Base-by-base conservation (phyloP, 2,797 vertebrate species). In the Erpetoichthys calabaricus region DNA sequence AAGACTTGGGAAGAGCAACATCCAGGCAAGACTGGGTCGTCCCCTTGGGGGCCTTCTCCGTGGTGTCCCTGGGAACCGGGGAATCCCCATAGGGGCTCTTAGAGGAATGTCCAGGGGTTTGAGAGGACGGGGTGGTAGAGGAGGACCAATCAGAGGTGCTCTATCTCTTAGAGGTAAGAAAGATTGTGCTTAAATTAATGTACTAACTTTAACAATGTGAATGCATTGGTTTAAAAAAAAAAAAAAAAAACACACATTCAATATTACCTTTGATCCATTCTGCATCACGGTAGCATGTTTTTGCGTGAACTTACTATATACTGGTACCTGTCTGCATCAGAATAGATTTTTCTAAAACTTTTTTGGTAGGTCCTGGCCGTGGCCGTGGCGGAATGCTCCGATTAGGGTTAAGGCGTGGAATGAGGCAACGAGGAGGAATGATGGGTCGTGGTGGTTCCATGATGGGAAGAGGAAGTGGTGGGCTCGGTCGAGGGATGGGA, bases 1-100 rank as follows among this genome's bases (percentile, higher is more conserved):
- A 64, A 91, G 95, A 4, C 85, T 98, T 60, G 95, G 95, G 43
- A 97, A 94, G 73, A 90, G 93, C 72, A 98, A 97, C 81, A 98
- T 98, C 73, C 95, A 98, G 77, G 95, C 94, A 2, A 78, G 95
- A 4, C 77, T 98, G 68, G 94, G 95, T 58, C 85, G 92, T 10
- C 94, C 94, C 0, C 69, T 89, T 0, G 92, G 89, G 9, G 3
- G 80, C 6, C 71, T 95, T 52, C 75, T 86, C 68, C 86, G 91
- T 0, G 93, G 92, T 9, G 81, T 80, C 4, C 58, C 75, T 7
- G 88, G 81, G 42, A 86, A 83, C 45, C 76, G 92, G 63, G 87
- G 86, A 3, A 73, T 87, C 4, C 64, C 74, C 0, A 7, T 65
- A 7, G 86, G 87, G 72, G 88, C 82, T 25, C 81, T 91, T 75